Evolutionary conservation across 2,113 vertebrate genomes (phyloP), one percentile per base, ranked within the genome.

Genomic region (Hydrolagus affinis): DNA sequence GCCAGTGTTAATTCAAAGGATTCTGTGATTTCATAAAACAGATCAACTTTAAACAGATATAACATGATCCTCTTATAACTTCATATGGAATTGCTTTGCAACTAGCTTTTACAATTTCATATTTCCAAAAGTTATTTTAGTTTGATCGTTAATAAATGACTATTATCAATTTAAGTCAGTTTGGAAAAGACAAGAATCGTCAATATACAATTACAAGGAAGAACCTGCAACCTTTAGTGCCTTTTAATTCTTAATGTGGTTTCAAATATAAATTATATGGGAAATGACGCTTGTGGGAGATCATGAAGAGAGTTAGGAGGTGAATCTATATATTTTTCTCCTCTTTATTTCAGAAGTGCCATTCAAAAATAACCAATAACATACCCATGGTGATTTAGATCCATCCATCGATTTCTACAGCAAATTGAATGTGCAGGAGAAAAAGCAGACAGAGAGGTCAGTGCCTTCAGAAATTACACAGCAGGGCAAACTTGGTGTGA

Each of bases 381-480:
- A 78, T 87, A 87, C 73, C 86, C 85, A 86, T 1, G 30, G 32
- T 21, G 72, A 11, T 60, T 86, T 85, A 87, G 86, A 85, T 85
- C 78, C 87, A 85, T 80, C 72, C 86, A 86, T 87, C 86, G 64
- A n/a, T 56, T 77, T 86, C 77, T 78, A 86, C 21, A 70, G 23
- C 74, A 78, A 77, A 68, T 21, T 69, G 76, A 85, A 85, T 86
- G 85, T 78, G 85, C 86, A 87, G 86, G 85, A 80, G 85, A 86
- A 64, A 86, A 83, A 87, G 85, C 86, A 85, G 86, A 83, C 86
- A 86, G 62, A 86, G 28, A 86, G 85, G 19, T 85, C 86, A 86
- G 86, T 85, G 77, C 78, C 78, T 83, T 83, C 62, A 28, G 78
- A 83, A 68, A 68, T 83, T 66, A 83, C 59, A 83, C 30, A 21